Base-by-base conservation (phyloP, 2,113 vertebrate genomes). In the Rissa tridactyla region DNA sequence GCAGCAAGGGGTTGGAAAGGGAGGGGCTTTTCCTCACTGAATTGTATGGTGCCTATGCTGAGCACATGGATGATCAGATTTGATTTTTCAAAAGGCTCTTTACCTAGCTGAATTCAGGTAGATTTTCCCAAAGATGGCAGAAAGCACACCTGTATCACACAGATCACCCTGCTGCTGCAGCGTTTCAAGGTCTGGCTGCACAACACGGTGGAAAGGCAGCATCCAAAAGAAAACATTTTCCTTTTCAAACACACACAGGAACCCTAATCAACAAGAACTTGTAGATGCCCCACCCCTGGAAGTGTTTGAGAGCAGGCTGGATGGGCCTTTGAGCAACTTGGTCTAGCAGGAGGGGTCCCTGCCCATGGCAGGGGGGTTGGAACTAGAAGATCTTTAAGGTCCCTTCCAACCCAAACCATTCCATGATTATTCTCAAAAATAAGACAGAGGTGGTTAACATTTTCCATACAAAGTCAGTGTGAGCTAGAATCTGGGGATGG, bases 11-110 rank as follows among this genome's bases (percentile, higher is more conserved):
- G 5, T 4, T 66, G 23, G 84, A 87, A 73, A 54, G 9, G n/a
- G 13, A 0, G 15, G 15, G 40, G 6, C 2, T 58, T 79, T 82
- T 47, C 60, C 46, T 73, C 1, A 0, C 7, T 42, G 26, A 72
- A 65, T 55, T 52, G 40, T 32, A 3, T 1, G 1, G 25, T 65
- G 32, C 7, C 23, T 72, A 36, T 78, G 36, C 49, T 49, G 55
- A 86, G 68, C 36, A 49, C 42, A 15, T 11, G 40, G 54, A 44
- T 0, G 0, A 83, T 57, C 32, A 32, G 20, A 66, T 65, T 30
- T n/a, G n/a, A 64, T 42, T 68, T 58, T 83, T 86, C 69, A 75
- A 86, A 83, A 83, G 29, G 49, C 20, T 88, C 36, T 86, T 90
- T n/a, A 76, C 49, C n/a, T 72, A 42, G 54, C 4, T 19, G 49